Percentiles rank a stretch among this genome's conserved stretches.
These are phyloP conservation scores for Gracilinanus agilis DNA, from an alignment of 2,113 vertebrate genomes.

Conservation along the genomic window DNA sequence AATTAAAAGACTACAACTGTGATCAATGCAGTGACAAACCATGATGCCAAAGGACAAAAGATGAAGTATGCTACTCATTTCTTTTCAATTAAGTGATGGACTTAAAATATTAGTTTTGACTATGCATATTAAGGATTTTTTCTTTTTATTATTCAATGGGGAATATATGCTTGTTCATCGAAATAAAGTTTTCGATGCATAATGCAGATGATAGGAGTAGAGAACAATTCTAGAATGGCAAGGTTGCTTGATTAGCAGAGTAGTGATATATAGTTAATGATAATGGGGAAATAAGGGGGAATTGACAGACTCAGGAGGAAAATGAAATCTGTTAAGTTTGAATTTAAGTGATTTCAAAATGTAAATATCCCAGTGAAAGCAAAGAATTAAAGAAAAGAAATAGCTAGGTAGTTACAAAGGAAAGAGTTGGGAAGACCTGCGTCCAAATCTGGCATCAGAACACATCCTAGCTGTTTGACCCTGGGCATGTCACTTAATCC, in stretches of 20 bases:
- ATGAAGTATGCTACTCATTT: too few species aligned
- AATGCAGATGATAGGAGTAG: not conserved
- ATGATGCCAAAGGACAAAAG: too few species aligned
- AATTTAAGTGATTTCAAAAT: not conserved
- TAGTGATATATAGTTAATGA: not conserved
- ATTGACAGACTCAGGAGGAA: not conserved
- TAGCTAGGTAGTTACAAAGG: too few species aligned
- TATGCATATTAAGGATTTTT: too few species aligned
- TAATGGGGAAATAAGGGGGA: not conserved
- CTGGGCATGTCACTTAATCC: too few species aligned
- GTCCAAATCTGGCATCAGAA: too few species aligned
- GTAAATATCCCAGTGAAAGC: not conserved
- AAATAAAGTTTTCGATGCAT: not conserved
- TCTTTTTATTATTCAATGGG: not conserved
- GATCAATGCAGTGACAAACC: too few species aligned
- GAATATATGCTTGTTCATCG: not conserved
- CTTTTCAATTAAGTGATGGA: too few species aligned
- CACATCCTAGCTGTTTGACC: too few species aligned
- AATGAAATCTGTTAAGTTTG: not conserved
- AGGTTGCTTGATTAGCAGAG: not conserved
- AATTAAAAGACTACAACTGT: too few species aligned
- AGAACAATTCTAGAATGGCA: constrained; percentile 7
- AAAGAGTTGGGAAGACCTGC: too few species aligned
- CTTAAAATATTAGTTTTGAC: too few species aligned
- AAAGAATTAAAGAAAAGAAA: not conserved